These are phyloP conservation scores for Coelopa frigida DNA, from an alignment of 1,140 invertebrate genomes.

Conservation along the genomic window DNA sequence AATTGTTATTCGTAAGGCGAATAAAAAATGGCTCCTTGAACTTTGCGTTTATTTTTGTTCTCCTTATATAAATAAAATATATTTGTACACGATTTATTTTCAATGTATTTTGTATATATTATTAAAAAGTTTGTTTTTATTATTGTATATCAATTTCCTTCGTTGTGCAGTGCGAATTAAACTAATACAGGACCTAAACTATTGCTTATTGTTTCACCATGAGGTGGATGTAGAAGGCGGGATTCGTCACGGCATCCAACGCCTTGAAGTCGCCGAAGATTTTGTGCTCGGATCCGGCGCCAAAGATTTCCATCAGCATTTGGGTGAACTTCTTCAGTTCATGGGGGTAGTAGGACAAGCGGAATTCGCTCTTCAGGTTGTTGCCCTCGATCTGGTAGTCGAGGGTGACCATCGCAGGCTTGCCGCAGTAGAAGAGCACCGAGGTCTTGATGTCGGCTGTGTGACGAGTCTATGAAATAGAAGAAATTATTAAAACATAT, in stretches of 20 bases:
- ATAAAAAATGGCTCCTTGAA: no score
- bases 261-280: constrained; percentile 77
- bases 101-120: background rate
- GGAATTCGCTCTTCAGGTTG: constrained; percentile 60
- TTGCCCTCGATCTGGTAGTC: constrained; percentile 66
- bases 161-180: background rate
- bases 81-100: background rate
- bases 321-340: constrained; percentile 60
- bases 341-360: constrained; percentile 81
- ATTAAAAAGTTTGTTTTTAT: background rate
- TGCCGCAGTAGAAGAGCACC: constrained; percentile 65
- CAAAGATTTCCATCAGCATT: constrained; percentile 66
- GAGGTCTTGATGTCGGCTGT: constrained; percentile 76
- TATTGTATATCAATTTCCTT: background rate
- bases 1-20: no score
- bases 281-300: constrained; percentile 54
- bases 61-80: background rate
- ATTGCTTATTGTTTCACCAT: constrained; percentile 49
- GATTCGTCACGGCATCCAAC: constrained; percentile 53
- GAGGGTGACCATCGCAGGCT: constrained; percentile 65
- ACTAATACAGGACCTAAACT: background rate
- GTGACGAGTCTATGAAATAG: constrained; percentile 63
- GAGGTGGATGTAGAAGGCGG: constrained; percentile 79
- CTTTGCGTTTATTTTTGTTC: no score
- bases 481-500: constrained; percentile 10